Evolutionary conservation across 1,140 invertebrate genomes (phyloP), one percentile per base, ranked within the genome.

Genomic region (Drosophila gunungcola): DNA sequence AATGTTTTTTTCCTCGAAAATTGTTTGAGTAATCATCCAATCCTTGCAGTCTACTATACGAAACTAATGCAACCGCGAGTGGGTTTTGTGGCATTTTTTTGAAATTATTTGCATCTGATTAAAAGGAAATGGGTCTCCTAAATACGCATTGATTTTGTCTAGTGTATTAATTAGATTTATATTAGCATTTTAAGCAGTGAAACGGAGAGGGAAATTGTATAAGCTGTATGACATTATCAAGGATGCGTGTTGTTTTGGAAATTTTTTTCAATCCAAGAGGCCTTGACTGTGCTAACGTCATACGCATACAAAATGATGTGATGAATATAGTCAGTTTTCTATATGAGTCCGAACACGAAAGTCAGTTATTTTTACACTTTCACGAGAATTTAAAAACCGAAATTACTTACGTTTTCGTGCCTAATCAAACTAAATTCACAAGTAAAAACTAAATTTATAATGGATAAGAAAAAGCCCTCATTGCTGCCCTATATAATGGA

Each of bases 401-500:
- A 21, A 21, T 21, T 41, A n/a, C 2, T 41, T 6, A 6, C 29
- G n/a, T 7, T n/a, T 48, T n/a, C 0, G 12, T 12, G 12, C 9
- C 2, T 2, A 11, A 3, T 10, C 4, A 13, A 51, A 34, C 32
- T 1, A 74, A 75, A 42, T 81, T 80, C 12, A 16, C n/a, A 52
- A 85, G 80, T 78, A 54, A 16, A 9, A 51, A 34, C 32, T 2
- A 74, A 70, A 42, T 81, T 80, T 16, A 27, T 21, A 52, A 85
- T 85, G 82, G 57, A 86, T 21, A 16, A 11, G 4, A 34, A 16
- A 29, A 51, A 46, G 0, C 42, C 64, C 11, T 34, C 82, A 0
- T 32, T 88, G 13, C 21, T 86, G 21, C 83, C 82, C 0, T 72
- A 69, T 7, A 38, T 86, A 11, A 6, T 86, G 27, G 57, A 75